A percentile compares a stretch with the other conserved stretches of the same genome.
These are phyloP conservation scores for Eristalis tenax DNA, from an alignment of 2,888 invertebrate genomes.

Conservation along the genomic window DNA sequence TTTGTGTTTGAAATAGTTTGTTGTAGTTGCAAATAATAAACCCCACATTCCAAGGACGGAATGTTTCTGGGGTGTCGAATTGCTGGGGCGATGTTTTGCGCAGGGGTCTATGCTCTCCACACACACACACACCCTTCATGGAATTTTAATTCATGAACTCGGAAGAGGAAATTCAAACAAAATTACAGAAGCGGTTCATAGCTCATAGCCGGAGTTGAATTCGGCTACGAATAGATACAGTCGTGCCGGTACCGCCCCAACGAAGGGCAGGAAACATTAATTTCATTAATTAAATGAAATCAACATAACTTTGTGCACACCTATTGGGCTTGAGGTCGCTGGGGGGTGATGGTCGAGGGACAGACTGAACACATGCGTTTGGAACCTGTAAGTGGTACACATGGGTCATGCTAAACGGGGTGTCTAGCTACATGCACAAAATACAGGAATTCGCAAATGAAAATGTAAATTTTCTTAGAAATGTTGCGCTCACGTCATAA, in stretches of 20 bases:
- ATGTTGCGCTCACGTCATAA: not conserved
- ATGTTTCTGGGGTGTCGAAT: constrained; percentile 3
- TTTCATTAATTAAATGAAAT: constrained; percentile 17
- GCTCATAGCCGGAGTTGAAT: constrained; percentile 24
- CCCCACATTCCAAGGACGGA: constrained; percentile 29
- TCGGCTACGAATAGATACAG: constrained; percentile 7
- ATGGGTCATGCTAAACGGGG: not conserved
- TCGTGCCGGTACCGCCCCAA: not conserved
- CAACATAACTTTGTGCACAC: not conserved
- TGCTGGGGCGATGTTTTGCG: not conserved
- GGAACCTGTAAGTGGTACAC: not conserved
- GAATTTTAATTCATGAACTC: constrained; percentile 41
- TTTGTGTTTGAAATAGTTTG: constrained; percentile 36
- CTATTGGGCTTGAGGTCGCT: not conserved
- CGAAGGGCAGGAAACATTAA: not conserved
- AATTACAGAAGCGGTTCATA: constrained; percentile 39
- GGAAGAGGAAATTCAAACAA: constrained; percentile 34
- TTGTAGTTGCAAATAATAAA: constrained; percentile 42
- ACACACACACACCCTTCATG: not conserved
- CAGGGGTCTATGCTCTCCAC: not conserved
- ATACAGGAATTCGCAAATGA: not conserved
- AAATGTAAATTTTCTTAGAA: not conserved
- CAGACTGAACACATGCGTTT: not conserved
- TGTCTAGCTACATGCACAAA: not conserved
- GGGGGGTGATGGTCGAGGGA: not conserved